Percentiles rank a stretch among this genome's conserved stretches.
Conservation (phyloP, 1,140 invertebrate species). For the Galleria mellonella region DNA sequence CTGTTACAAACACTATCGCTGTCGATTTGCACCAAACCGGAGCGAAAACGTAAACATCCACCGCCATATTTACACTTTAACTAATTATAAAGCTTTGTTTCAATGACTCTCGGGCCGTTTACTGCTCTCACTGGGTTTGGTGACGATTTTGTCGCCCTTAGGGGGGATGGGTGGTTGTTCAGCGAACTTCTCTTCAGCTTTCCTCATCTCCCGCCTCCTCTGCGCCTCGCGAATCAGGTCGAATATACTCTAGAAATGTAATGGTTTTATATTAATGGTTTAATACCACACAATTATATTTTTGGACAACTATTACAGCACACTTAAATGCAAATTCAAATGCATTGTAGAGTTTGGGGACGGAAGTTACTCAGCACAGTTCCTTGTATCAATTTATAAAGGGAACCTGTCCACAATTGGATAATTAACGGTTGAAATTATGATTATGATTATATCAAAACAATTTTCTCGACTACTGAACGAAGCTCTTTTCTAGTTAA, state of each 20-base stretch:
- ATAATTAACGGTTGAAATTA: too few species aligned
- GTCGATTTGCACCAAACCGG: slow-evolving; percentile 46
- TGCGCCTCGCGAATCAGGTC: slow-evolving; percentile 62
- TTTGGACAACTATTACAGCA: too few species aligned
- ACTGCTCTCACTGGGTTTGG: slow-evolving; percentile 39
- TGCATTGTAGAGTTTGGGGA: too few species aligned
- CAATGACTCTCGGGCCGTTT: slow-evolving; percentile 59
- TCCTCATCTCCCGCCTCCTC: slow-evolving; percentile 51
- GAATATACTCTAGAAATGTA: slow-evolving; percentile 46
- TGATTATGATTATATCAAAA: too few species aligned
- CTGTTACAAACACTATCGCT: slow-evolving; percentile 20
- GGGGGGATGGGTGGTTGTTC: slow-evolving; percentile 32
- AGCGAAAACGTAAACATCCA: slow-evolving; percentile 30
- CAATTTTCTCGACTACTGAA: too few species aligned
- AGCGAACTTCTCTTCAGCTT: slow-evolving; percentile 40
- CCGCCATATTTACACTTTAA: slow-evolving; percentile 28
- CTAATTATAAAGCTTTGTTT: slow-evolving; percentile 13
- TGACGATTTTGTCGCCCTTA: slow-evolving; percentile 46
- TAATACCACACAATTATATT: too few species aligned
- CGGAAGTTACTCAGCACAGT: too few species aligned
- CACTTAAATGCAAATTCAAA: too few species aligned
- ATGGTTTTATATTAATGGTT: too few species aligned
- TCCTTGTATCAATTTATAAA: too few species aligned
- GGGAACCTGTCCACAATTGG: too few species aligned
- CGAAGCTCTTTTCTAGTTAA: too few species aligned